Evolutionary conservation across 2,888 invertebrate species (phyloP).

Genomic region (Sarcophaga rosellei): DNA sequence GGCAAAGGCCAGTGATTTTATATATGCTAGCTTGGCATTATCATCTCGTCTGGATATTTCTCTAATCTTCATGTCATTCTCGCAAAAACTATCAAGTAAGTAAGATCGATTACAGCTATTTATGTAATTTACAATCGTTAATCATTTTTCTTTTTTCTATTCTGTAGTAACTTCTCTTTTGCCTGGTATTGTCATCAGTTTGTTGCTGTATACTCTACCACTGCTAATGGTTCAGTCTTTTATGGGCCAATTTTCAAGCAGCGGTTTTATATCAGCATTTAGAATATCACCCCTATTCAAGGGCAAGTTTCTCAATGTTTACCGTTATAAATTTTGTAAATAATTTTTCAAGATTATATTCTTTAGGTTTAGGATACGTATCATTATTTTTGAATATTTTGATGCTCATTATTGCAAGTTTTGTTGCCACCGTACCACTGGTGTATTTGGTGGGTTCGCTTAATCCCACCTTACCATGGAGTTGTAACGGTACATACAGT

Average conservation of each 20-base stretch:
- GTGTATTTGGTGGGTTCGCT: conserved; percentile 89
- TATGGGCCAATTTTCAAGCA: conserved; percentile 92
- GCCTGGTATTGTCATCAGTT: conserved; percentile 82
- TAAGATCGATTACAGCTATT: neutral
- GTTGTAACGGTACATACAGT: conserved; percentile 84
- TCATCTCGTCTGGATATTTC: conserved; percentile 89
- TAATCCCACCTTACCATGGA: conserved; percentile 88
- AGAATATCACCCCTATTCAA: conserved; percentile 92
- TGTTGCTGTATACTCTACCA: conserved; percentile 91
- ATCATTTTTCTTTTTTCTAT: neutral
- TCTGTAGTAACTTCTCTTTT: conserved; percentile 72
- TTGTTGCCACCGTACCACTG: conserved; percentile 91
- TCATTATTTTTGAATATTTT: conserved; percentile 89
- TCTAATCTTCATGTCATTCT: neutral
- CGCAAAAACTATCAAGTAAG: conserved; percentile 1
- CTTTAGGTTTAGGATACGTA: conserved; percentile 91
- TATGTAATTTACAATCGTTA: neutral
- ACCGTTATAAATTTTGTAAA: no score
- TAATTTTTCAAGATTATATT: neutral
- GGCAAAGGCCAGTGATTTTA: conserved; percentile 88
- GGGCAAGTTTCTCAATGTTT: conserved; percentile 83
- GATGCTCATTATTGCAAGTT: conserved; percentile 90
- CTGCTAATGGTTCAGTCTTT: conserved; percentile 92
- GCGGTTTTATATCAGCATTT: conserved; percentile 91
- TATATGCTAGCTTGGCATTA: conserved; percentile 89